phyloP scores from a whole-genome alignment of 2,113 vertebrate species.

The Phylloscopus whistleri region DNA sequence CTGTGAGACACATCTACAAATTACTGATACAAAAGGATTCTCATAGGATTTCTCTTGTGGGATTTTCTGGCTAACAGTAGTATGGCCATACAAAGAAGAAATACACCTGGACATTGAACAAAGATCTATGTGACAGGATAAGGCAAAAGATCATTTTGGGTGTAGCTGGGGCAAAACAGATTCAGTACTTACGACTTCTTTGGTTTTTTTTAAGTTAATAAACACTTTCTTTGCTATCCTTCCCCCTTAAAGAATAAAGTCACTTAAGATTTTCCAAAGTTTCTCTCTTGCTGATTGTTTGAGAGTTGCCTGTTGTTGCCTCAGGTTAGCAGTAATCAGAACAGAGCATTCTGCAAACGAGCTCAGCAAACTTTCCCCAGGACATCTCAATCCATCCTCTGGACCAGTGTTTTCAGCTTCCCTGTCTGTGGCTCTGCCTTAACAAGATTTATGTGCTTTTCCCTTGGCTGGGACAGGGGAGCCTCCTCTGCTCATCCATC shows the following conservation, averaged over 20 bases:
- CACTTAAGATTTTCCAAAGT: background rate
- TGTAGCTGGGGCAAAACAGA: background rate
- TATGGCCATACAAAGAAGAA: background rate
- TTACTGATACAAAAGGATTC: background rate
- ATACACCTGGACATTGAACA: background rate
- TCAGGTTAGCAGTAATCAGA: background rate
- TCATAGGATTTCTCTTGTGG: background rate
- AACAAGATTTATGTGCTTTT: constrained; percentile 4
- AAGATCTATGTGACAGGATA: background rate
- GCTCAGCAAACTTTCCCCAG: background rate
- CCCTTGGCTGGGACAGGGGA: background rate
- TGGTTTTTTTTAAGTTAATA: background rate
- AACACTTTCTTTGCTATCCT: background rate
- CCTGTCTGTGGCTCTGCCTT: background rate
- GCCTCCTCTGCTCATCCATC: background rate
- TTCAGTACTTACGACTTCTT: background rate
- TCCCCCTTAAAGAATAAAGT: background rate
- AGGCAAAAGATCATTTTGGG: background rate
- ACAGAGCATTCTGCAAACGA: background rate
- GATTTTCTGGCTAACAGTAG: background rate
- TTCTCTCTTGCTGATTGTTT: background rate
- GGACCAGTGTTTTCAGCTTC: background rate
- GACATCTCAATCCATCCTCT: background rate
- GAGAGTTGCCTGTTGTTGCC: background rate
- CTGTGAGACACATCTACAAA: background rate